These are phyloP conservation scores for Carapus acus DNA, from an alignment of 2,797 vertebrate species.

Conservation along the genomic window DNA sequence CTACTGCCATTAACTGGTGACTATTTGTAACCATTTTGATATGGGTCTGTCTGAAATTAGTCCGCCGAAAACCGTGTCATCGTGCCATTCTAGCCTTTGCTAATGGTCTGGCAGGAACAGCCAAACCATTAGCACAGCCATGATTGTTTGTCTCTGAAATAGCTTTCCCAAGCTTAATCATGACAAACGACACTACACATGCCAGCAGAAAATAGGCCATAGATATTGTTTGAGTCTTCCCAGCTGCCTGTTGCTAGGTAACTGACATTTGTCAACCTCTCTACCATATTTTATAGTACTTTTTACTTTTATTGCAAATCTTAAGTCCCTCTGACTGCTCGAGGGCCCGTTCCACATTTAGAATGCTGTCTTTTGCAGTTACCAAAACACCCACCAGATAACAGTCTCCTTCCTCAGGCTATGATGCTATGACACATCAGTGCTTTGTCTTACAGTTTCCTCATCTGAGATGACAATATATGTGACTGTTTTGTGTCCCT, in stretches of 20 bases:
- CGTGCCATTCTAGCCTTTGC: constrained; percentile 16
- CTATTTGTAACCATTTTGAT: constrained; percentile 37
- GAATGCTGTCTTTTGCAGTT: constrained; percentile 47
- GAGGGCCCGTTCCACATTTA: constrained; percentile 47
- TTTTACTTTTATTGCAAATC: constrained; percentile 47
- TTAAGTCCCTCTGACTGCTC: constrained; percentile 42
- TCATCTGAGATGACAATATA: constrained; percentile 44
- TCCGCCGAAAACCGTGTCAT: constrained; percentile 26
- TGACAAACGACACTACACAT: constrained; percentile 63
- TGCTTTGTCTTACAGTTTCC: constrained; percentile 54
- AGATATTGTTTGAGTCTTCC: constrained; percentile 53
- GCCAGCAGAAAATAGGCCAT: constrained; percentile 46
- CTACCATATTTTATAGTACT: constrained; percentile 37
- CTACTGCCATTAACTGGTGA: constrained; percentile 13
- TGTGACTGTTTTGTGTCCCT: constrained; percentile 29
- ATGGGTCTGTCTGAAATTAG: constrained; percentile 27
- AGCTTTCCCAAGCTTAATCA: constrained; percentile 57
- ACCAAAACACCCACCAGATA: constrained; percentile 52
- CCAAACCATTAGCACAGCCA: constrained; percentile 44
- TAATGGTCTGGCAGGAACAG: constrained; percentile 38
- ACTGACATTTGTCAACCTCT: constrained; percentile 57
- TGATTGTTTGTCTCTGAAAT: constrained; percentile 56
- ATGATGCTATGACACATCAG: constrained; percentile 56
- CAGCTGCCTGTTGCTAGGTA: constrained; percentile 67
- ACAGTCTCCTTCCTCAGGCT: constrained; percentile 43